phyloP scores from a whole-genome alignment of 2,888 invertebrate genomes.

The Ichneumoninae sp. region DNA sequence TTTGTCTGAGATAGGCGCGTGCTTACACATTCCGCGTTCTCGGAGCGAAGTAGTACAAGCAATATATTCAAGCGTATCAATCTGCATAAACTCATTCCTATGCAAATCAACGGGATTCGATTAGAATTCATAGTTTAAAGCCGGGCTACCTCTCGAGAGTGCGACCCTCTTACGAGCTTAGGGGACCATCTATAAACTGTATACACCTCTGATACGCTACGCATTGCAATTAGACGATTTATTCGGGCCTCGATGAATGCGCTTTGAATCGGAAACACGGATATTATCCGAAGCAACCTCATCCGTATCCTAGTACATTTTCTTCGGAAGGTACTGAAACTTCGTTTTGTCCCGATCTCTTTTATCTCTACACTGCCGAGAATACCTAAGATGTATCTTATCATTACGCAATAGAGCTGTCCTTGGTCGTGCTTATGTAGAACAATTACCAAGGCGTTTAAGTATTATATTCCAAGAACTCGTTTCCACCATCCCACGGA shows the following conservation, averaged over 20 bases:
- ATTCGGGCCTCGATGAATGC: constrained; percentile 49
- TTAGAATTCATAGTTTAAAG: constrained; percentile 68
- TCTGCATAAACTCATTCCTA: constrained; percentile 83
- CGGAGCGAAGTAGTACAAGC: constrained; percentile 65
- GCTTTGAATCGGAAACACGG: constrained; percentile 7
- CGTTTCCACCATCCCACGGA: constrained; percentile 1
- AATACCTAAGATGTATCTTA: constrained; percentile 22
- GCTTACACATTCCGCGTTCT: constrained; percentile 71
- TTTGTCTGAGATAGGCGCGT: constrained; percentile 46
- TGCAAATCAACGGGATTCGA: constrained; percentile 76
- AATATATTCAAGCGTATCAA: constrained; percentile 81
- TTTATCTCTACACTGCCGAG: too few relatives aligned
- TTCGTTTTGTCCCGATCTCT: too few relatives aligned
- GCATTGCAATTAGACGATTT: constrained; percentile 52
- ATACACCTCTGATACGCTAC: constrained; percentile 26
- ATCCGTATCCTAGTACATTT: not conserved
- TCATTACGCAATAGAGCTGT: constrained; percentile 10
- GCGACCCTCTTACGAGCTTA: constrained; percentile 36
- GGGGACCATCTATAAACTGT: constrained; percentile 35
- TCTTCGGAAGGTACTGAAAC: too few relatives aligned
- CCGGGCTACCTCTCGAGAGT: constrained; percentile 47
- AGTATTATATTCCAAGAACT: constrained; percentile 30
- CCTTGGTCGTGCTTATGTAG: not conserved
- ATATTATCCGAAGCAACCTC: constrained; percentile 2
- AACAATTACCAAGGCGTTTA: constrained; percentile 32